phyloP scores from a whole-genome alignment of 1,140 invertebrate species.

The Muscidifurax raptorellus region DNA sequence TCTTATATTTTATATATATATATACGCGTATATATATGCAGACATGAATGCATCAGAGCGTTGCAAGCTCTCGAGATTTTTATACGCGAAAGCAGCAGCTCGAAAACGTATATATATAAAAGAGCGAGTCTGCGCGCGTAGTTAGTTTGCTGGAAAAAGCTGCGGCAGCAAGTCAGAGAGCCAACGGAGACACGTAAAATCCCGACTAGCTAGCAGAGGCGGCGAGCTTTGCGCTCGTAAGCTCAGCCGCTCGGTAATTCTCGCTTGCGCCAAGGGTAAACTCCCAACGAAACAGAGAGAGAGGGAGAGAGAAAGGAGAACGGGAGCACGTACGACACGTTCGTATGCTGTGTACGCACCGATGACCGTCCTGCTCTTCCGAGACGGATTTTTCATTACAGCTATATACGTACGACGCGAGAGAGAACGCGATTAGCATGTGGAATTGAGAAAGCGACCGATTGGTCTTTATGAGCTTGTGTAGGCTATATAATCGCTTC shows the following conservation, averaged over 20 bases:
- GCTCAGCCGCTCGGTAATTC: conserved; percentile 25
- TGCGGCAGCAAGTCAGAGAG: conserved; percentile 2
- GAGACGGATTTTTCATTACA: conserved; percentile 14
- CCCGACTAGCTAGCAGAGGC: not conserved
- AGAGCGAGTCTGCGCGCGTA: conserved; percentile 7
- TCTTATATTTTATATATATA: not conserved
- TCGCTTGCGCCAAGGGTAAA: conserved; percentile 5
- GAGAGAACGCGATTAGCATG: not conserved
- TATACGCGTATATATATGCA: not conserved
- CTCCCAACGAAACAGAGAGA: conserved; percentile 14
- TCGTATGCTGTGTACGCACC: not conserved
- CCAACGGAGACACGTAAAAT: not conserved
- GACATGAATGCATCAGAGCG: not conserved
- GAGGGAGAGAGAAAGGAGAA: not conserved
- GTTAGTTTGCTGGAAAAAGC: conserved; percentile 29
- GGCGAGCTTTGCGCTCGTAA: conserved; percentile 19
- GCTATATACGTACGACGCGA: not conserved
- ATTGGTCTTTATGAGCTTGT: too few species aligned
- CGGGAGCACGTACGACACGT: not conserved
- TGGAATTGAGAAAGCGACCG: not conserved
- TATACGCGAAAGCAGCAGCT: not conserved
- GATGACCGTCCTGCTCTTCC: not conserved
- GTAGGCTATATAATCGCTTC: too few species aligned
- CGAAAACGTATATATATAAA: not conserved
- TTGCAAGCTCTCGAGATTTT: not conserved